Percentiles rank a stretch among this genome's conserved stretches.
Conservation (phyloP, 2,113 vertebrate species). For the Nanorana parkeri region DNA sequence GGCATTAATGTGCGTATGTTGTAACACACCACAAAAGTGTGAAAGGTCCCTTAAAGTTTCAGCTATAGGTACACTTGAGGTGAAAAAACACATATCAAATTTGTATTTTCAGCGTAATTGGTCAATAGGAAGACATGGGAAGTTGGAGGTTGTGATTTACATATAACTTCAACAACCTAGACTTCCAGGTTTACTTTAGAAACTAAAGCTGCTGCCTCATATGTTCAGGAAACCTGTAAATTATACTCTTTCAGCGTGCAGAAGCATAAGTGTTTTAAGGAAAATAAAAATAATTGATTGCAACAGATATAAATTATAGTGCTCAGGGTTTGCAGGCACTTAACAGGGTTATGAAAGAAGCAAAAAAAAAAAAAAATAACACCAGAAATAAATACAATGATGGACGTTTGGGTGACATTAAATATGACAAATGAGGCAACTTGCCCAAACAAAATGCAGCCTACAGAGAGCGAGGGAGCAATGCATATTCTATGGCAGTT, state of each 20-base stretch:
- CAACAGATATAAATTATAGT: constrained; percentile 46
- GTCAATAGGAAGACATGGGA: too few species aligned
- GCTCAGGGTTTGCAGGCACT: constrained; percentile 20
- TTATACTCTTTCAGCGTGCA: neutral
- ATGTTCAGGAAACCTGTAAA: constrained; percentile 1
- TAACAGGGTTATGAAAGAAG: neutral
- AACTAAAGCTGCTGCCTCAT: neutral
- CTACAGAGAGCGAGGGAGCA: constrained; percentile 32
- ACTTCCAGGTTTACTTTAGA: too few species aligned
- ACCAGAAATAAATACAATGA: constrained; percentile 9
- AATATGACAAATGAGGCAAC: constrained; percentile 52
- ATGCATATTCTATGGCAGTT: constrained; percentile 59
- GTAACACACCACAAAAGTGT: too few species aligned
- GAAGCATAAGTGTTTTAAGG: neutral
- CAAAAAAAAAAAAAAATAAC: constrained; percentile 38
- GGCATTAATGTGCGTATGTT: too few species aligned
- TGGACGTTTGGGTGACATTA: constrained; percentile 45
- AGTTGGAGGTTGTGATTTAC: too few species aligned
- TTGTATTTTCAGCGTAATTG: too few species aligned
- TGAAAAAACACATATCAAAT: too few species aligned
- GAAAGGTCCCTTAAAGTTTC: too few species aligned
- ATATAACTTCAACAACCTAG: too few species aligned
- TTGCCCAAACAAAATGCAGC: constrained; percentile 32
- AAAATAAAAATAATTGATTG: constrained; percentile 1
- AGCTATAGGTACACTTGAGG: too few species aligned